Evolutionary conservation across 1,140 invertebrate genomes (phyloP).

Genomic region (Plodia interpunctella): DNA sequence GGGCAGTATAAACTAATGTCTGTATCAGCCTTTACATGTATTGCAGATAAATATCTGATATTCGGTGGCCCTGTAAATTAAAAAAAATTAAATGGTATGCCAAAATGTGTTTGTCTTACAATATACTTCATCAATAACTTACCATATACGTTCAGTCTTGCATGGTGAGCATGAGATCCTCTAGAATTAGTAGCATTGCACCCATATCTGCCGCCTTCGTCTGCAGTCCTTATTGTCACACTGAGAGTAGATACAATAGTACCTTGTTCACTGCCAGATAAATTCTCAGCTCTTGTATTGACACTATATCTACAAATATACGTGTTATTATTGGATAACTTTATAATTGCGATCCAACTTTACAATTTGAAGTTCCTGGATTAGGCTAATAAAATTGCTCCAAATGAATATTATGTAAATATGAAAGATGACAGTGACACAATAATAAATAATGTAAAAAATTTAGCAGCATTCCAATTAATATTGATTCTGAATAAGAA

Average conservation of each 20-base stretch:
- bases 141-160: slow-evolving; percentile 67
- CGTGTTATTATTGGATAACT: not conserved
- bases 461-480: no score
- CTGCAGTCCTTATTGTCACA: slow-evolving; percentile 60
- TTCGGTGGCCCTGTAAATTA: slow-evolving; percentile 84
- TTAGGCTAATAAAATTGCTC: no score
- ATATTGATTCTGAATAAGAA: no score
- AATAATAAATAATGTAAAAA: no score
- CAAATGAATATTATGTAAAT: no score
- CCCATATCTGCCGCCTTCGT: slow-evolving; percentile 66
- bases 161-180: slow-evolving; percentile 63
- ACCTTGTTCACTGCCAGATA: slow-evolving; percentile 58
- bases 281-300: slow-evolving; percentile 62
- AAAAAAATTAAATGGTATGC: slow-evolving; percentile 9
- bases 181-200: slow-evolving; percentile 66
- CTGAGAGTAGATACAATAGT: slow-evolving; percentile 65
- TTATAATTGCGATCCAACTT: no score
- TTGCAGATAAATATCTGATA: slow-evolving; percentile 86
- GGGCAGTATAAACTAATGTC: slow-evolving; percentile 88
- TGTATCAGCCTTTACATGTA: slow-evolving; percentile 88
- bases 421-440: no score
- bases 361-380: no score
- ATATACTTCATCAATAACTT: slow-evolving; percentile 5
- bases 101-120: no score
- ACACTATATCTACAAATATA: slow-evolving; percentile 53